Conservation (phyloP, 1,140 invertebrate genomes). For the Venustaconcha ellipsiformis region DNA sequence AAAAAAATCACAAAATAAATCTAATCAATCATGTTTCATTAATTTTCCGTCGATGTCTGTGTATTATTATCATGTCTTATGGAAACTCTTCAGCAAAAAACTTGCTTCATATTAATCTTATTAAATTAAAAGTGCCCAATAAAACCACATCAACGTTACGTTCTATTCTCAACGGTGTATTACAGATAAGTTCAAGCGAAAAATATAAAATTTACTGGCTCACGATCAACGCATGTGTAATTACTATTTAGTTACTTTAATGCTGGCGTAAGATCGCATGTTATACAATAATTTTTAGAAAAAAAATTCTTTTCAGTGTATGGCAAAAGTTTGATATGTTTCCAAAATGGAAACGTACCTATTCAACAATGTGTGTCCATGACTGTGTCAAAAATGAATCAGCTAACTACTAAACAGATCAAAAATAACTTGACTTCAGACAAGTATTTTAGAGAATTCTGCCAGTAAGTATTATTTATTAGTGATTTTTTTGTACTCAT, state of each 20-base stretch:
- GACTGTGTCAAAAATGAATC: constrained; percentile 22
- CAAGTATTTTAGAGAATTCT: constrained; percentile 23
- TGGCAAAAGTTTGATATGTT: constrained; percentile 14
- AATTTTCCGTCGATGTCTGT: not conserved
- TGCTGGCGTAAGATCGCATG: no score
- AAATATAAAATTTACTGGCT: no score
- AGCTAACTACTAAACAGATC: constrained; percentile 14
- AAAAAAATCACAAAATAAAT: not conserved
- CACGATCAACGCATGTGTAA: no score
- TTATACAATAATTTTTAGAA: no score
- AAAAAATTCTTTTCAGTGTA: constrained; percentile 6
- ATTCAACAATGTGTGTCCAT: constrained; percentile 21
- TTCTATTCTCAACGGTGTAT: no score
- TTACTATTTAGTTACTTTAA: no score
- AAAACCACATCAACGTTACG: not conserved
- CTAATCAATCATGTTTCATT: not conserved
- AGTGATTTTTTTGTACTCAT: no score
- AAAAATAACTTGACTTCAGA: constrained; percentile 19
- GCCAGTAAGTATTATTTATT: constrained; percentile 13
- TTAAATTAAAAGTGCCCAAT: not conserved
- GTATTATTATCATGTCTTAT: not conserved
- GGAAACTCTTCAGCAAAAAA: not conserved
- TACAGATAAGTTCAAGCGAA: no score
- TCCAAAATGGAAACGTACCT: constrained; percentile 11
- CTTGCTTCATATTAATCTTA: not conserved